Evolutionary conservation across 2,888 invertebrate genomes (phyloP).

Genomic region (Pteria penguin): DNA sequence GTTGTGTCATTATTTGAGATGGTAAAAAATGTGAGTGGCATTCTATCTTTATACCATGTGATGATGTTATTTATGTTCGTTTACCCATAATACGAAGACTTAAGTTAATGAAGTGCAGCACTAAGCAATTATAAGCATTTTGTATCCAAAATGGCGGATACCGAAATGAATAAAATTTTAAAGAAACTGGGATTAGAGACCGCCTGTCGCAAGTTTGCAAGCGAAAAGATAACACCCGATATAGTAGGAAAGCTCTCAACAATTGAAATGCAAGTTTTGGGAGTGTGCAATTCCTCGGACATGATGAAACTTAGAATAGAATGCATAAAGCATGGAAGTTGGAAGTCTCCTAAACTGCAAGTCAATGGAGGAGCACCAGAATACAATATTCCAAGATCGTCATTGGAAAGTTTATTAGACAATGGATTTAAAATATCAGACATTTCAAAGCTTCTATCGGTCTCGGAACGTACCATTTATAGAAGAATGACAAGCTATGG

Average conservation of each 20-base stretch:
- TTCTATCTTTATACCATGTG: background rate
- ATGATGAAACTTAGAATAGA: slow-evolving; percentile 23
- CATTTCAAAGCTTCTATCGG: slow-evolving; percentile 4
- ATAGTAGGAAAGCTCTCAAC: slow-evolving; percentile 1
- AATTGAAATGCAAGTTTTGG: background rate
- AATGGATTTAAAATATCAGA: slow-evolving; percentile 11
- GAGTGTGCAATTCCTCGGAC: background rate
- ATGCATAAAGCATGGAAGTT: background rate
- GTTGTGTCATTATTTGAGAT: too few species aligned
- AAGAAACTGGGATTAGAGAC: background rate
- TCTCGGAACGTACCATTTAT: slow-evolving; percentile 16
- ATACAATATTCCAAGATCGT: slow-evolving; percentile 4
- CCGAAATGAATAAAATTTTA: background rate
- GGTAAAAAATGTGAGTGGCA: too few species aligned
- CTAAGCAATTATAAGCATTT: background rate
- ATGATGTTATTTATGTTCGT: background rate
- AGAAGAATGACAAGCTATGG: background rate
- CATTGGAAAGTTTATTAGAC: slow-evolving; percentile 4
- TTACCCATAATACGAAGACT: background rate
- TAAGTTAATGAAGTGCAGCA: background rate
- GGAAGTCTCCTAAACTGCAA: background rate
- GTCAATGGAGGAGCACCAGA: background rate
- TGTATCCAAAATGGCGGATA: background rate
- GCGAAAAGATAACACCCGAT: slow-evolving; percentile 1
- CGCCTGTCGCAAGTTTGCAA: background rate